phyloP scores from a whole-genome alignment of 2,888 invertebrate genomes.

The Calameuta idolon region DNA sequence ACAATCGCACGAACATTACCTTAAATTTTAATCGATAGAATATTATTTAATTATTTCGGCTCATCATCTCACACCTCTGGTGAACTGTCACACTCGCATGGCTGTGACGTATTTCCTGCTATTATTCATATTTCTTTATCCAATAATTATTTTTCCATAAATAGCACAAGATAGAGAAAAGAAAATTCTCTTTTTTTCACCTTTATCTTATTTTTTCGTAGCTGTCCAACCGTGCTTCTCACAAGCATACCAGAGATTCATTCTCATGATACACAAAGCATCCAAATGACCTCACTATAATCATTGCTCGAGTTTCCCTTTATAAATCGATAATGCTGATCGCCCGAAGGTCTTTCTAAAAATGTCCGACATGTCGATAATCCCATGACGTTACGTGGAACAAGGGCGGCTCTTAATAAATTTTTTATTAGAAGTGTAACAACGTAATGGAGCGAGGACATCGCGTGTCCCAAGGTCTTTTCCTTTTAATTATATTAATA shows the following conservation, averaged over 20 bases:
- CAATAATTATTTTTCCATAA: neutral
- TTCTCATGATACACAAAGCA: neutral
- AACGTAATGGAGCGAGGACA: constrained; percentile 1
- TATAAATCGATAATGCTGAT: neutral
- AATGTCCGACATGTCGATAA: neutral
- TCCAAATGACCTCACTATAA: neutral
- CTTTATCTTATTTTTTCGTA: neutral
- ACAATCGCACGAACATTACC: neutral
- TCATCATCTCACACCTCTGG: neutral
- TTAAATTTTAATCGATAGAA: neutral
- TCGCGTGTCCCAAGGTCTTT: too few species aligned
- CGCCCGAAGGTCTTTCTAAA: neutral
- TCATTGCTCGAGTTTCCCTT: neutral
- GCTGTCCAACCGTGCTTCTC: neutral
- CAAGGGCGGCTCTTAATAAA: neutral
- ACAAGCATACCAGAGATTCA: neutral
- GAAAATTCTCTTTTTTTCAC: neutral
- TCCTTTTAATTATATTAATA: too few species aligned
- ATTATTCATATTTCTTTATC: neutral
- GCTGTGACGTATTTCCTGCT: neutral
- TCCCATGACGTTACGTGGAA: neutral
- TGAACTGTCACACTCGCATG: too few species aligned
- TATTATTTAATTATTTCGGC: neutral
- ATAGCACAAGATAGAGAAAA: neutral
- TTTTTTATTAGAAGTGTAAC: neutral